A percentile compares a stretch with the other conserved stretches of the same genome.
phyloP scores from a whole-genome alignment of 2,797 vertebrate genomes.

The Pyrrhura leucotis region DNA sequence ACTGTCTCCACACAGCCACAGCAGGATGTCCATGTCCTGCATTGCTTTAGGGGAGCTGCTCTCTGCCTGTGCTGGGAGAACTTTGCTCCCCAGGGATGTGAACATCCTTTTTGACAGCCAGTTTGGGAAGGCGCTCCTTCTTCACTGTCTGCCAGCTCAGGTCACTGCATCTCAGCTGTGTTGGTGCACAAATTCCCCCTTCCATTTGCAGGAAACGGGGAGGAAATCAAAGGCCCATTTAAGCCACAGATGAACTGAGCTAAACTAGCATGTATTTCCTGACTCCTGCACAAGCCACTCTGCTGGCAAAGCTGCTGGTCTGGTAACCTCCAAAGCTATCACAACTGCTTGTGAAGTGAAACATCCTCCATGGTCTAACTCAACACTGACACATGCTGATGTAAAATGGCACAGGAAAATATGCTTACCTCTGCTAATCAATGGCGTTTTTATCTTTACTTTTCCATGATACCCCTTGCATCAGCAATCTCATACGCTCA shows the following conservation, averaged over 20 bases:
- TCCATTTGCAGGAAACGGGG: accelerated
- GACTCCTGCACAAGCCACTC: neutral
- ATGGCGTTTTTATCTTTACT: neutral
- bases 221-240: neutral
- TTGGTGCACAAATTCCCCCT: neutral
- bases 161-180: neutral
- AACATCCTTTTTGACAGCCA: neutral
- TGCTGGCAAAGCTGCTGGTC: neutral
- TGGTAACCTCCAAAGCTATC: neutral
- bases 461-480: neutral
- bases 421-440: neutral
- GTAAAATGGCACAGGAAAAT: neutral
- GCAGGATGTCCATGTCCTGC: neutral
- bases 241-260: neutral
- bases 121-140: accelerated
- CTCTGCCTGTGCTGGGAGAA: neutral
- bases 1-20: accelerated
- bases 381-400: neutral
- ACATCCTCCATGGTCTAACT: neutral
- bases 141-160: neutral
- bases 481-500: neutral
- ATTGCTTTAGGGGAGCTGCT: neutral
- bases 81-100: neutral
- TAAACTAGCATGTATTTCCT: neutral
- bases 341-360: neutral